Conservation (phyloP, 2,888 invertebrate genomes). For the Helleia helle region DNA sequence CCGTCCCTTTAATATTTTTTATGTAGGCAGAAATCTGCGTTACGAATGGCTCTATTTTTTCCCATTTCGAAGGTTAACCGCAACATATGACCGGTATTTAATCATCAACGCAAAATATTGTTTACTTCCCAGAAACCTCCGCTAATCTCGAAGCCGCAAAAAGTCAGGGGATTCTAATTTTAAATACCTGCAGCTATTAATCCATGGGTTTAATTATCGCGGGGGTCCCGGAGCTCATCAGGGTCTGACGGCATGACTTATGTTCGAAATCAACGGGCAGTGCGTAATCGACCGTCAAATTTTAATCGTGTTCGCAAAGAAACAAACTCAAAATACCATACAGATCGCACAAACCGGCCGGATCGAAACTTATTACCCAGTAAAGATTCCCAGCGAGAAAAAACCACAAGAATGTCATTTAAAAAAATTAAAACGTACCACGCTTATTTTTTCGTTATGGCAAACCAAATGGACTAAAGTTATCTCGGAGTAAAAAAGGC, state of each 20-base stretch:
- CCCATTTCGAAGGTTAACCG: slow-evolving; percentile 6
- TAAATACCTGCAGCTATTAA: slow-evolving; percentile 64
- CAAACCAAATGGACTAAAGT: slow-evolving; percentile 68
- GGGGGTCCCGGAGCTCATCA: slow-evolving; percentile 52
- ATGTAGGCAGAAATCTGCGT: slow-evolving; percentile 20
- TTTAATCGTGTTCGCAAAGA: slow-evolving; percentile 40
- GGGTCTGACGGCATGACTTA: slow-evolving; percentile 48
- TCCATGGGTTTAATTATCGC: slow-evolving; percentile 53
- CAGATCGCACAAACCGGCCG: slow-evolving; percentile 54
- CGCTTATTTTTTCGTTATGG: slow-evolving; percentile 58
- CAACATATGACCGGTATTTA: slow-evolving; percentile 30
- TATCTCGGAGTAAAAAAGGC: slow-evolving; percentile 71
- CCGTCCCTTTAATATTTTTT: slow-evolving; percentile 42
- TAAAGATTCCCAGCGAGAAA: slow-evolving; percentile 62
- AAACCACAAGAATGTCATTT: slow-evolving; percentile 72
- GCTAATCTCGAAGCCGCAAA: slow-evolving; percentile 55
- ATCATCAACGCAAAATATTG: slow-evolving; percentile 41
- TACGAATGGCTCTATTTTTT: background rate
- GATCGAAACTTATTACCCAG: slow-evolving; percentile 53
- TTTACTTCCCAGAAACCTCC: slow-evolving; percentile 59
- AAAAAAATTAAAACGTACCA: slow-evolving; percentile 69
- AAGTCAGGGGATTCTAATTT: slow-evolving; percentile 46
- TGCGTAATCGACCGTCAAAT: slow-evolving; percentile 36
- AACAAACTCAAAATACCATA: slow-evolving; percentile 44
- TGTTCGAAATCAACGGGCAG: slow-evolving; percentile 39